Evolutionary conservation across 2,888 invertebrate species (phyloP).

Genomic region (Diadromus collaris): DNA sequence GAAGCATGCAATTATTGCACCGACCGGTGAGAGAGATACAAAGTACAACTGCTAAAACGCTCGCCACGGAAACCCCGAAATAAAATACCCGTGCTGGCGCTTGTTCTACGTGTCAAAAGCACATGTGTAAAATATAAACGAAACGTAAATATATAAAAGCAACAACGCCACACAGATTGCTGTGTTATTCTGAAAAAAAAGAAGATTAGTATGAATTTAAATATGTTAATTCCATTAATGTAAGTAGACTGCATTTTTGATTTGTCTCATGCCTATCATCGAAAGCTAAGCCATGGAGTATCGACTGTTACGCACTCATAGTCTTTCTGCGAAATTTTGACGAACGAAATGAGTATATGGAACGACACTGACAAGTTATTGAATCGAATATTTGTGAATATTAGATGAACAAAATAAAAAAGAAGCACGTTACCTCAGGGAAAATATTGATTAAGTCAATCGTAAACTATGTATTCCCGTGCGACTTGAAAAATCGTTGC

Average conservation of each 20-base stretch:
- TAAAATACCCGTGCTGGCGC: conserved; percentile 10
- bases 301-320: not conserved
- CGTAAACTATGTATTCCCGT: conserved; percentile 21
- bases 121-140: conserved; percentile 34
- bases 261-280: conserved; percentile 31
- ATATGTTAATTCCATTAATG: conserved; percentile 46
- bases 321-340: conserved; percentile 5
- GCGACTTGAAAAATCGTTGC: conserved; percentile 42
- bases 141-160: not conserved
- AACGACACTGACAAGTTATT: not conserved
- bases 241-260: conserved; percentile 44
- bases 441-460: conserved; percentile 37
- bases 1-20: conserved; percentile 35
- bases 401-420: conserved; percentile 9
- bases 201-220: conserved; percentile 25
- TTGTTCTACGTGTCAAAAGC: conserved; percentile 31
- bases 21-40: conserved; percentile 22
- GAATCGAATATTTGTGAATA: conserved; percentile 27
- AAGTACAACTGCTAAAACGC: conserved; percentile 46
- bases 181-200: conserved; percentile 28
- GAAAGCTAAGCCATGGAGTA: not conserved
- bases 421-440: conserved; percentile 39
- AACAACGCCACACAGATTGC: conserved; percentile 19
- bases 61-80: conserved; percentile 23
- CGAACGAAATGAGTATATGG: conserved; percentile 3